Conservation (phyloP, 2,113 vertebrate genomes). For the Cettia cetti region DNA sequence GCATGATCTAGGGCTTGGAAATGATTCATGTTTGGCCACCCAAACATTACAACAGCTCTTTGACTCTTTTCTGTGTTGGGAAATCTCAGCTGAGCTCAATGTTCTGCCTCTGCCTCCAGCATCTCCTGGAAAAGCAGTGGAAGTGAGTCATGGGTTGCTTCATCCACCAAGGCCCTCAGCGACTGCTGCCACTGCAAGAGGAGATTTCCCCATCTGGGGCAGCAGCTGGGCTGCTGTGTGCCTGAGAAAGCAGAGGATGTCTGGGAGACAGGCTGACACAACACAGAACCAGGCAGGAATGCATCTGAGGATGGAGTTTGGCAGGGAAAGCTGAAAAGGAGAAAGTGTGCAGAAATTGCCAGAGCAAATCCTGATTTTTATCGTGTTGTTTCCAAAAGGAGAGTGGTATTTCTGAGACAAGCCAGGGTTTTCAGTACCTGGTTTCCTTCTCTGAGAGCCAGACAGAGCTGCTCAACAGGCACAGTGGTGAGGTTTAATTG, state of each 20-base stretch:
- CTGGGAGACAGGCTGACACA: neutral
- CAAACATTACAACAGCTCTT: neutral
- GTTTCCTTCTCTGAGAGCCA: neutral
- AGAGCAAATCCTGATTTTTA: neutral
- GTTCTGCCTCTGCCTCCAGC: neutral
- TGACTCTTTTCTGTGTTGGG: neutral
- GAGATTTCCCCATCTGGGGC: neutral
- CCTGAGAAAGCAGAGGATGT: neutral
- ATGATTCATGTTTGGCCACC: neutral
- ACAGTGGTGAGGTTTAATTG: neutral
- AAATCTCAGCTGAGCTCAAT: neutral
- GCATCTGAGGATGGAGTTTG: neutral
- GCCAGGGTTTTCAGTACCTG: neutral
- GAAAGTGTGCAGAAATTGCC: neutral
- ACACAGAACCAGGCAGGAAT: neutral
- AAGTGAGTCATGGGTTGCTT: neutral
- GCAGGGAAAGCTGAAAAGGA: neutral
- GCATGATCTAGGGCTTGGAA: neutral
- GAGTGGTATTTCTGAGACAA: neutral
- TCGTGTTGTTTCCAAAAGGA: neutral
- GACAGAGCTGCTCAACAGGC: neutral
- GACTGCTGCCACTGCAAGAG: neutral
- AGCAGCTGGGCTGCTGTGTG: neutral
- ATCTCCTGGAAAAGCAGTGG: neutral
- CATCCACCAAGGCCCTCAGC: neutral